Conservation (phyloP, 2,888 invertebrate genomes). For the Oscheius myriophilus region DNA sequence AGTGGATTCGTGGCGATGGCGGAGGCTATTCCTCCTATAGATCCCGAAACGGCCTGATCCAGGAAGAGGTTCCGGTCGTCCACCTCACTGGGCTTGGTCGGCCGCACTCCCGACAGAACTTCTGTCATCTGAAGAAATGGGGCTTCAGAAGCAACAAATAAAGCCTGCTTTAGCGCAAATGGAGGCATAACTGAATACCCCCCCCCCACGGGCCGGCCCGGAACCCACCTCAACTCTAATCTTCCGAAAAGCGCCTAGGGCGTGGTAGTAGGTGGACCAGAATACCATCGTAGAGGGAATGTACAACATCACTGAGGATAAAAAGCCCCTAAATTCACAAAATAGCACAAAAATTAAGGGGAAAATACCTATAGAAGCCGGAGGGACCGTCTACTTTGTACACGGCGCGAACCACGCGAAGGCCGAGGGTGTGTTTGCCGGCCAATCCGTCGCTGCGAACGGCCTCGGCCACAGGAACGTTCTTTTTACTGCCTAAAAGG, state of each 20-base stretch:
- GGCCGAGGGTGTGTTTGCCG: slow-evolving; percentile 58
- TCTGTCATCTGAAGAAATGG: slow-evolving; percentile 37
- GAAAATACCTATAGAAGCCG: slow-evolving; percentile 63
- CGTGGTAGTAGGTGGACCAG: slow-evolving; percentile 67
- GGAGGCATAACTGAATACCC: too few species aligned
- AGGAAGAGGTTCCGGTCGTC: slow-evolving; percentile 56
- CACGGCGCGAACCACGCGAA: slow-evolving; percentile 65
- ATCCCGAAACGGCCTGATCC: slow-evolving; percentile 62
- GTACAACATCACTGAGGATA: slow-evolving; percentile 65
- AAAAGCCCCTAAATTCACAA: slow-evolving; percentile 55
- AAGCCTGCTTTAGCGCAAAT: too few species aligned
- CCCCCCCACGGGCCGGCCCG: too few species aligned
- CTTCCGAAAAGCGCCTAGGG: slow-evolving; percentile 45
- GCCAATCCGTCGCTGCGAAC: slow-evolving; percentile 57
- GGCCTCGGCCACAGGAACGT: slow-evolving; percentile 58
- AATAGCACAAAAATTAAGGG: background rate
- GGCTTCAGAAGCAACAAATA: too few species aligned
- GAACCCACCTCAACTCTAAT: slow-evolving; percentile 40
- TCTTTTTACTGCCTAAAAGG: slow-evolving; percentile 43
- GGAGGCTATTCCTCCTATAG: slow-evolving; percentile 61
- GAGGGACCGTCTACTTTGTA: slow-evolving; percentile 65
- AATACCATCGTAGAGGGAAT: slow-evolving; percentile 69
- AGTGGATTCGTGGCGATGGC: slow-evolving; percentile 65
- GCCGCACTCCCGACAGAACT: slow-evolving; percentile 41
- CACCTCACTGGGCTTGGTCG: slow-evolving; percentile 41